Evolutionary conservation across 1,140 invertebrate genomes (phyloP).

Genomic region (Acromyrmex charruanus): DNA sequence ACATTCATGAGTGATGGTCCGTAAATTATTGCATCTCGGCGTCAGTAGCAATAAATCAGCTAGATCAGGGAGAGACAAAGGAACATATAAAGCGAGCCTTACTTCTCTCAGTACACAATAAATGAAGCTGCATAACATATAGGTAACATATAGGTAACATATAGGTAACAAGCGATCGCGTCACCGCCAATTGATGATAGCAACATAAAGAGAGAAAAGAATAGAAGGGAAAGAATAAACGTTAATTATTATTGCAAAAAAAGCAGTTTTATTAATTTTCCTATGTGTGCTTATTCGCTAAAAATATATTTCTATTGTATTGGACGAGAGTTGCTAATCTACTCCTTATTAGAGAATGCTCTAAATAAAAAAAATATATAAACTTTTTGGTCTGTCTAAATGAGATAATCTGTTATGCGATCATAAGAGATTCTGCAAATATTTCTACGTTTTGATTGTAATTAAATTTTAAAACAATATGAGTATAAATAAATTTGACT

Average conservation of each 20-base stretch:
- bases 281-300: neutral
- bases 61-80: neutral
- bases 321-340: neutral
- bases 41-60: slow-evolving; percentile 29
- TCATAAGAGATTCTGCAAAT: neutral
- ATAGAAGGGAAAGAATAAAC: neutral
- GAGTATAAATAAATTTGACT: neutral
- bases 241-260: slow-evolving; percentile 13
- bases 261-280: slow-evolving; percentile 1
- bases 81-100: slow-evolving; percentile 33
- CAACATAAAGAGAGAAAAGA: neutral
- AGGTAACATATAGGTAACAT: slow-evolving; percentile 20
- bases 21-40: slow-evolving; percentile 50
- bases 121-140: slow-evolving; percentile 20
- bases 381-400: neutral
- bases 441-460: neutral
- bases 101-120: slow-evolving; percentile 32
- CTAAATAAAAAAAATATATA: neutral
- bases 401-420: neutral
- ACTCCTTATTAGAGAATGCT: neutral
- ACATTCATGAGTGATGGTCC: neutral
- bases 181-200: neutral
- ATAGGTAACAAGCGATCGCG: slow-evolving; percentile 11
- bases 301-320: neutral
- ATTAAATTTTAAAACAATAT: slow-evolving; percentile 1